These are phyloP conservation scores for Dromaius novaehollandiae DNA, from an alignment of 2,113 vertebrate genomes.

Conservation along the genomic window DNA sequence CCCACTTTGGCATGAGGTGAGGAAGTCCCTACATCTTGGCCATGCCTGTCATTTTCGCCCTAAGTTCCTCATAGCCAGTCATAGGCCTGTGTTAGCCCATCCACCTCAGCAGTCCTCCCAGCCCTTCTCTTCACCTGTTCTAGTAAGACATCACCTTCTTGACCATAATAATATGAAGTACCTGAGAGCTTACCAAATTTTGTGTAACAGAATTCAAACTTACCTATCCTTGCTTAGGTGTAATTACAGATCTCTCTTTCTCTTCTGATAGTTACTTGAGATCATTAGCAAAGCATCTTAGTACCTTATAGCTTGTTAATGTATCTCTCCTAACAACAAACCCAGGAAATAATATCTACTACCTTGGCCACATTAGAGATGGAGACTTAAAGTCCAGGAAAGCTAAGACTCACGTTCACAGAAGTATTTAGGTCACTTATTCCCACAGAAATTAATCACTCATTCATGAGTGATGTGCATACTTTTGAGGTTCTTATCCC, in stretches of 20 bases:
- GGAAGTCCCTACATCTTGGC: not conserved
- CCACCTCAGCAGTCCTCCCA: not conserved
- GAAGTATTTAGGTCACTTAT: not conserved
- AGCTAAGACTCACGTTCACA: not conserved
- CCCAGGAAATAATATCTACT: not conserved
- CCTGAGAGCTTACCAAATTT: not conserved
- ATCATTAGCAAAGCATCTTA: not conserved
- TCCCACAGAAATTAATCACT: not conserved
- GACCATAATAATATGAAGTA: not conserved
- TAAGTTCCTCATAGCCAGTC: not conserved
- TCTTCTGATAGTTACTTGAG: not conserved
- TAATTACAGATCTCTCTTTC: not conserved
- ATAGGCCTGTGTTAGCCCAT: not conserved
- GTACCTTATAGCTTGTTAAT: not conserved
- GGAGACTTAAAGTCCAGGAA: not conserved
- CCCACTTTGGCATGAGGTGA: not conserved
- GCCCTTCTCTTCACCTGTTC: not conserved
- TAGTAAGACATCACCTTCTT: not conserved
- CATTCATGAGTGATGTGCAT: not conserved
- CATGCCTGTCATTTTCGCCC: not conserved
- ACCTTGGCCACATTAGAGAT: not conserved
- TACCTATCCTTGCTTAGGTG: not conserved
- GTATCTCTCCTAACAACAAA: not conserved
- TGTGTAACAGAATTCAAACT: not conserved
- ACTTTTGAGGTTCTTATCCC: not conserved